Evolutionary conservation across 2,888 invertebrate species (phyloP).

Genomic region (Caenorhabditis sinica): DNA sequence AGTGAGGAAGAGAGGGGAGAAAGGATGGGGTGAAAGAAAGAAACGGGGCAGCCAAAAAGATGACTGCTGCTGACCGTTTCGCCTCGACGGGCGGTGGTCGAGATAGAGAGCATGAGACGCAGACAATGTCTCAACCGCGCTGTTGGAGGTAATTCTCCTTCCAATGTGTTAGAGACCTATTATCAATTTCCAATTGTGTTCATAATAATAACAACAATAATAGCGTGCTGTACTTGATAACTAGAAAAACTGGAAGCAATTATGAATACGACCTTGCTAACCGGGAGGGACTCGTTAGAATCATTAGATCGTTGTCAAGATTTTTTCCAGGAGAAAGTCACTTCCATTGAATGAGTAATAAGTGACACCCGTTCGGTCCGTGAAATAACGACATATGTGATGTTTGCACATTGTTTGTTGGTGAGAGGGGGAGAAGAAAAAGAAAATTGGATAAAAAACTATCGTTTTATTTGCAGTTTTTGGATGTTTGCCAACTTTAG

Average conservation of each 20-base stretch:
- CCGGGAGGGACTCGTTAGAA: background rate
- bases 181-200: background rate
- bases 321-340: background rate
- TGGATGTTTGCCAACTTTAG: constrained; percentile 32
- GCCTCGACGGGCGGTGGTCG: constrained; percentile 52
- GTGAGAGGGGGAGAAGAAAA: background rate
- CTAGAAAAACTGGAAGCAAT: constrained; percentile 17
- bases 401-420: constrained; percentile 46
- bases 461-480: constrained; percentile 40
- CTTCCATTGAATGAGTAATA: background rate
- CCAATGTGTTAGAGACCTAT: background rate
- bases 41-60: constrained; percentile 61
- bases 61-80: constrained; percentile 62
- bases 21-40: constrained; percentile 14
- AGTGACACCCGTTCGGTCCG: constrained; percentile 25
- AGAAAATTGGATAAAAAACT: constrained; percentile 38
- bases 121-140: constrained; percentile 22
- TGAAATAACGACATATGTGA: constrained; percentile 27
- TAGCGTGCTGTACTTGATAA: background rate
- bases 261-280: background rate
- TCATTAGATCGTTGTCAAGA: constrained; percentile 5
- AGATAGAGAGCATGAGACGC: constrained; percentile 49
- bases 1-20: constrained; percentile 12
- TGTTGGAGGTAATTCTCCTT: constrained; percentile 14
- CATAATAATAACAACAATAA: background rate